Evolutionary conservation across 2,888 invertebrate species (phyloP).

Genomic region (Eupithecia pulchellata): DNA sequence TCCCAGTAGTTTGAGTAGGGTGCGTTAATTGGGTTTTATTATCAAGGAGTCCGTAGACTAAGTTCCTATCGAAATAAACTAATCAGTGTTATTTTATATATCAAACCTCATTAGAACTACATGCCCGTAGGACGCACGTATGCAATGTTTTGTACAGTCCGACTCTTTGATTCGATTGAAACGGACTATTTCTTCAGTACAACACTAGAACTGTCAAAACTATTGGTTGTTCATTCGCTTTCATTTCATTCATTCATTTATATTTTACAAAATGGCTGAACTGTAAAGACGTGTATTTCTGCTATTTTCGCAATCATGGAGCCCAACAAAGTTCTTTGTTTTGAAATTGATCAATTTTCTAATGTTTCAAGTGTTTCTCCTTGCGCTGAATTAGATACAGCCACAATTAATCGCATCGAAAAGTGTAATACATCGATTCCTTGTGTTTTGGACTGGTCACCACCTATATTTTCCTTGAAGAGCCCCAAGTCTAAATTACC

Average conservation of each 20-base stretch:
- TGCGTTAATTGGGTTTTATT: no score
- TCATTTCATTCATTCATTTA: conserved; percentile 3
- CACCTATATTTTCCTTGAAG: conserved; percentile 55
- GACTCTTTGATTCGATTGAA: neutral
- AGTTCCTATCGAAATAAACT: no score
- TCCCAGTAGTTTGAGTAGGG: no score
- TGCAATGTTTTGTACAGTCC: neutral
- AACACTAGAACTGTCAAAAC: conserved; percentile 11
- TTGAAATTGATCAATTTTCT: conserved; percentile 61
- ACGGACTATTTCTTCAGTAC: neutral
- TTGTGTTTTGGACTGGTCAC: conserved; percentile 58
- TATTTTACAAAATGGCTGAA: conserved; percentile 82
- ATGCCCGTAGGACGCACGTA: neutral
- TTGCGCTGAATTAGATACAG: conserved; percentile 50
- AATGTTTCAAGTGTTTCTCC: conserved; percentile 59
- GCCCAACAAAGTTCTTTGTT: conserved; percentile 67
- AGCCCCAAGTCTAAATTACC: conserved; percentile 46
- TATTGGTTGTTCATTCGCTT: neutral
- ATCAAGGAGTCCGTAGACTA: no score
- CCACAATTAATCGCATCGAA: conserved; percentile 52
- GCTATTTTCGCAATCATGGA: conserved; percentile 76
- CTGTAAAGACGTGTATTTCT: conserved; percentile 78
- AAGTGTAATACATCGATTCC: conserved; percentile 23
- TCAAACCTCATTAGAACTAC: no score
- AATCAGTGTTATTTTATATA: no score